These are phyloP conservation scores for Amaurobius ferox DNA, from an alignment of 2,888 invertebrate genomes.

Conservation along the genomic window DNA sequence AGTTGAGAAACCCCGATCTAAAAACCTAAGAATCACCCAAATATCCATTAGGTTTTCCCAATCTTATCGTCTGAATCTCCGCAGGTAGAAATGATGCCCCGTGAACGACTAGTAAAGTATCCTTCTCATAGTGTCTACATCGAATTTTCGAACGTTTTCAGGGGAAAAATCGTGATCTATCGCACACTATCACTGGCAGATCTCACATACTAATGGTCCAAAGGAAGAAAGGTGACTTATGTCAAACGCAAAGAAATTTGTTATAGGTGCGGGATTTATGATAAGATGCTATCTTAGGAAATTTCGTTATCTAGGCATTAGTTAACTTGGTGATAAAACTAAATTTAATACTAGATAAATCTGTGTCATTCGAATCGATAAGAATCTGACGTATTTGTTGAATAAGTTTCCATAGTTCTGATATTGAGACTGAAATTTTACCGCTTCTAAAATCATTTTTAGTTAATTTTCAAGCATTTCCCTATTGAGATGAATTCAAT, in stretches of 20 bases:
- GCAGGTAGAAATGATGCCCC: not conserved
- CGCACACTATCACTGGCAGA: not conserved
- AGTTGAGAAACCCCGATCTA: too few species aligned
- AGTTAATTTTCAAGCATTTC: too few species aligned
- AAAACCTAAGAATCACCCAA: too few species aligned
- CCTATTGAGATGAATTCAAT: too few species aligned
- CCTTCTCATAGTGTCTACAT: not conserved
- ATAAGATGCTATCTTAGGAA: not conserved
- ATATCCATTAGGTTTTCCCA: not conserved
- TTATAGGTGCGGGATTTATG: not conserved
- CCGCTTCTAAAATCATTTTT: too few species aligned
- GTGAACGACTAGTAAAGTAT: not conserved
- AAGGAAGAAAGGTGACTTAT: slow-evolving; percentile 13
- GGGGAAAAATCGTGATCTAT: not conserved
- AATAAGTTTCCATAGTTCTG: too few species aligned
- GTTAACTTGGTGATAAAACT: not conserved
- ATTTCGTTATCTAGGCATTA: not conserved
- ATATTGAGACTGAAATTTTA: too few species aligned
- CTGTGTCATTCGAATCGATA: slow-evolving; percentile 4
- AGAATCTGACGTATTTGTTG: too few species aligned
- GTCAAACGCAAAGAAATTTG: not conserved
- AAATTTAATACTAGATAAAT: not conserved
- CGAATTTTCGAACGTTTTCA: not conserved
- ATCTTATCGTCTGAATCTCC: not conserved
- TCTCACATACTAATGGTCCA: not conserved